phyloP scores from a whole-genome alignment of 2,797 vertebrate species.

The Hephaestus fuliginosus region DNA sequence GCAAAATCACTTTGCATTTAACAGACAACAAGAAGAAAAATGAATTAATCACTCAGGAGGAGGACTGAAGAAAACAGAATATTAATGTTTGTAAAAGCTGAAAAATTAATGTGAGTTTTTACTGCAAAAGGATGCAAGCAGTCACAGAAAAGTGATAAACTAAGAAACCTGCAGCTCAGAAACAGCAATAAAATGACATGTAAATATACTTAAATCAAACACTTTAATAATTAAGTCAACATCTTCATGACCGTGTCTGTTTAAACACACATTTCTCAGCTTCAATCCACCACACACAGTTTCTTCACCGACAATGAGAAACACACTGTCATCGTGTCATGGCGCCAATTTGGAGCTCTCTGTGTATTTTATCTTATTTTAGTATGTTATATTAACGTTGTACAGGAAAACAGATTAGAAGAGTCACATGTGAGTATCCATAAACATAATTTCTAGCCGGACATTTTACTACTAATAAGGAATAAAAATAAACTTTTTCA shows the following conservation, averaged over 20 bases:
- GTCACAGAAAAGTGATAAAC: not conserved
- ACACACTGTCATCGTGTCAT: not conserved
- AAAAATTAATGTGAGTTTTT: not conserved
- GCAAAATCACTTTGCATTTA: not conserved
- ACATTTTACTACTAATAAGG: rapidly evolving
- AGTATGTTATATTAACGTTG: too few species aligned
- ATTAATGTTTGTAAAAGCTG: not conserved
- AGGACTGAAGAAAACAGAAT: not conserved
- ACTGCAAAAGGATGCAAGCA: too few species aligned
- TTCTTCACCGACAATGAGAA: too few species aligned
- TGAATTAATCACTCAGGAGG: not conserved
- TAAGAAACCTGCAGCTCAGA: rapidly evolving
- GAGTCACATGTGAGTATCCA: rapidly evolving
- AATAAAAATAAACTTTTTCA: not conserved
- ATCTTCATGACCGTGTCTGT: too few species aligned
- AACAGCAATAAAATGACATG: too few species aligned
- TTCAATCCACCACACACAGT: not conserved
- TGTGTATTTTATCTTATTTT: not conserved
- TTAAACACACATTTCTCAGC: too few species aligned
- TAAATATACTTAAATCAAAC: not conserved
- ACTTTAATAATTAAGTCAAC: not conserved
- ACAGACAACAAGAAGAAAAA: not conserved
- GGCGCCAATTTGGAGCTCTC: slow-evolving; percentile 22
- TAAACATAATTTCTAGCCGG: not conserved
- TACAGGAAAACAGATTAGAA: not conserved